A percentile compares a stretch with the other conserved stretches of the same genome.
phyloP scores from a whole-genome alignment of 2,113 vertebrate species.

The Cheilinus undulatus region DNA sequence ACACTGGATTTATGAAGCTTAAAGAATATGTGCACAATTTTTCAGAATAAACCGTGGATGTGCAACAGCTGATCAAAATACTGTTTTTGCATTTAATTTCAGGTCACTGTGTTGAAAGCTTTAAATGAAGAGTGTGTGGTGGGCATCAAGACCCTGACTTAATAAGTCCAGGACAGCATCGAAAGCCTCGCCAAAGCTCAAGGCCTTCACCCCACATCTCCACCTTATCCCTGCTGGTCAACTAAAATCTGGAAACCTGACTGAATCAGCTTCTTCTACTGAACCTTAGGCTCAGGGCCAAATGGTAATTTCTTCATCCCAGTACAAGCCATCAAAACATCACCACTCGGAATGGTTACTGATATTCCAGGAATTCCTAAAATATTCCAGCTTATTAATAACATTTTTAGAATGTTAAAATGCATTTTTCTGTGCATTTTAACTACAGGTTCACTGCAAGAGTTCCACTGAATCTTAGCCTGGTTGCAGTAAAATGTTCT shows the following conservation, averaged over 20 bases:
- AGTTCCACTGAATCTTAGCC: conserved; percentile 11
- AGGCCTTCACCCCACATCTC: conserved; percentile 89
- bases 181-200: conserved; percentile 90
- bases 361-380: conserved; percentile 22
- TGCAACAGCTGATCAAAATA: background rate
- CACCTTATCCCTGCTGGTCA: conserved; percentile 58
- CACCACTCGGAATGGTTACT: conserved; percentile 5
- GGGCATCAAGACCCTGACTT: conserved; percentile 85
- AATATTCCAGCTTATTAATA: conserved; percentile 24
- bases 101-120: conserved; percentile 92
- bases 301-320: conserved; percentile 84
- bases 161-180: conserved; percentile 77
- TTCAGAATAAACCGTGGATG: no score
- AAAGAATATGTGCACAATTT: no score
- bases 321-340: conserved; percentile 10
- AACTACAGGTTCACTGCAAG: background rate
- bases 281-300: conserved; percentile 78
- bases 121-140: conserved; percentile 90
- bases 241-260: conserved; percentile 75
- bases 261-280: conserved; percentile 49
- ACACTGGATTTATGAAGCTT: no score
- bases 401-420: conserved; percentile 19
- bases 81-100: conserved; percentile 26
- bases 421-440: background rate
- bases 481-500: conserved; percentile 1